These are phyloP conservation scores for Cylindroiulus punctatus DNA, from an alignment of 2,888 invertebrate species.

Conservation along the genomic window DNA sequence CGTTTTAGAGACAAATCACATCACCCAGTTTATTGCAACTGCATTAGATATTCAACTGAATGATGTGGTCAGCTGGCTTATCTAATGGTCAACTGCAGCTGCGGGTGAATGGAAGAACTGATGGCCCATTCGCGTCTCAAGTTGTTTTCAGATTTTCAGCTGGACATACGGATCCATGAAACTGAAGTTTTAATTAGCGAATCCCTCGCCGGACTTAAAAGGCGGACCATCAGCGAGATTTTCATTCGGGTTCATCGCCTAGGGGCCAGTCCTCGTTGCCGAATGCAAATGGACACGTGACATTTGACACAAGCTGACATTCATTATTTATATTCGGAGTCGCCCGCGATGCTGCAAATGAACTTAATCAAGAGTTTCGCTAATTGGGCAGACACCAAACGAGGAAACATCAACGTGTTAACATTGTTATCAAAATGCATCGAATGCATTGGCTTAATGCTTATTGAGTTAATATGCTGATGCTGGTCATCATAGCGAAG, in stretches of 20 bases:
- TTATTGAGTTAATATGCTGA: no score
- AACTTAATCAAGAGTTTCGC: background rate
- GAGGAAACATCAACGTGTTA: no score
- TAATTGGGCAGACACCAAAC: background rate
- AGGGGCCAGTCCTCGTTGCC: background rate
- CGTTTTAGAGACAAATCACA: background rate
- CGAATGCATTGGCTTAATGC: no score
- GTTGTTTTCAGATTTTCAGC: background rate
- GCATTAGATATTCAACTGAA: background rate
- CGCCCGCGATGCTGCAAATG: background rate
- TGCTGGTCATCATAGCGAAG: no score
- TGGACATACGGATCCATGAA: background rate
- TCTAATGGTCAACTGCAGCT: constrained; percentile 10
- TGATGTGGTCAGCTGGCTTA: background rate
- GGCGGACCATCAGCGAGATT: background rate
- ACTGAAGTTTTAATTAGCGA: background rate
- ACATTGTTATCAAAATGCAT: no score
- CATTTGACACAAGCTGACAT: background rate
- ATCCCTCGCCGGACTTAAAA: background rate
- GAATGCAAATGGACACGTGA: background rate
- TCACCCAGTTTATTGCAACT: background rate
- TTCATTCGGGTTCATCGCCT: background rate
- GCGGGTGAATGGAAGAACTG: background rate
- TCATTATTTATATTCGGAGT: background rate
- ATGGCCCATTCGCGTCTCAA: background rate